Conservation (phyloP, 1,140 invertebrate species). For the Sycobia sp. region DNA sequence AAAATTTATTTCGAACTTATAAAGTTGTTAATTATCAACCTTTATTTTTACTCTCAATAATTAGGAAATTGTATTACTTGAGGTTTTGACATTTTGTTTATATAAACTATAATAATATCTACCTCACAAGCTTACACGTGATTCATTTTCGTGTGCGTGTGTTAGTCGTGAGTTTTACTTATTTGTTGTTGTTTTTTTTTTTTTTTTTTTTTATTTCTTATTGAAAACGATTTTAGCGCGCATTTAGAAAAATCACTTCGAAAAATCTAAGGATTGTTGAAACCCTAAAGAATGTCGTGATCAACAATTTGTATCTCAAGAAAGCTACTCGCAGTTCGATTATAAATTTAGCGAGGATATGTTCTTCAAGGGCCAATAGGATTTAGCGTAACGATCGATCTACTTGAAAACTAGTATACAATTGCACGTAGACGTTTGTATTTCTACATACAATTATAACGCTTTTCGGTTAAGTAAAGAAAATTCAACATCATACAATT, state of each 20-base stretch:
- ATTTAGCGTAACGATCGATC: slow-evolving; percentile 28
- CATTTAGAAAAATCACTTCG: slow-evolving; percentile 32
- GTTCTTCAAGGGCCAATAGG: slow-evolving; percentile 26
- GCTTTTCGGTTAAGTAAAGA: slow-evolving; percentile 27
- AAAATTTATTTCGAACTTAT: slow-evolving; percentile 11
- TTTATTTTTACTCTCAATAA: neutral
- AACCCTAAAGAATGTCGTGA: slow-evolving; percentile 22
- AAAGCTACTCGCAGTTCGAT: slow-evolving; percentile 33
- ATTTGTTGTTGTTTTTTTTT: neutral
- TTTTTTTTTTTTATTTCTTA: neutral
- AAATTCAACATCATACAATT: slow-evolving; percentile 21
- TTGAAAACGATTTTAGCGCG: slow-evolving; percentile 27
- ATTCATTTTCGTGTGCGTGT: slow-evolving; percentile 19
- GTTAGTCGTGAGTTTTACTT: slow-evolving; percentile 21
- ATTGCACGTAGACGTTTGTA: slow-evolving; percentile 7
- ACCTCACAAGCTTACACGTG: slow-evolving; percentile 14
- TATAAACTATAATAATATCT: slow-evolving; percentile 14
- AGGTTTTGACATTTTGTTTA: slow-evolving; percentile 16
- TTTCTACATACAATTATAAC: slow-evolving; percentile 29
- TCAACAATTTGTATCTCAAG: slow-evolving; percentile 26
- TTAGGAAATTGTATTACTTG: slow-evolving; percentile 16
- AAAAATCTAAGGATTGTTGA: slow-evolving; percentile 30
- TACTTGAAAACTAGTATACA: slow-evolving; percentile 23
- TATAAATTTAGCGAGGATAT: slow-evolving; percentile 36
- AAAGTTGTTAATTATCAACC: neutral